These are phyloP conservation scores for Denticeps clupeoides DNA, from an alignment of 2,797 vertebrate species.

Conservation along the genomic window DNA sequence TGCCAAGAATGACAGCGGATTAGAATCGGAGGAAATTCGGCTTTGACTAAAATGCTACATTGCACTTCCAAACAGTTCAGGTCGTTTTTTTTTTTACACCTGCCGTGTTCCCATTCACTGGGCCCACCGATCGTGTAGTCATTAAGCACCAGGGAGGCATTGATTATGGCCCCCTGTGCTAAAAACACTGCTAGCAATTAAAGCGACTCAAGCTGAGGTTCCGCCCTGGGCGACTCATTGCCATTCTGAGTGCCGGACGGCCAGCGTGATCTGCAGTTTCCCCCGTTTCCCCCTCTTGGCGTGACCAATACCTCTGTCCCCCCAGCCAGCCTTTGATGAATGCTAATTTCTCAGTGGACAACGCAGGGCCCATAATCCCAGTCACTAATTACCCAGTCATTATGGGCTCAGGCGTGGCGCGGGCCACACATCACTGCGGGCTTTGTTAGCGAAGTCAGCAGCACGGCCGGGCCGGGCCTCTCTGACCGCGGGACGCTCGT, in stretches of 20 bases:
- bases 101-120: conserved; percentile 20
- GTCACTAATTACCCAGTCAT: conserved; percentile 47
- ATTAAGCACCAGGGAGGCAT: conserved; percentile 31
- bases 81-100: not conserved
- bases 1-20: not conserved
- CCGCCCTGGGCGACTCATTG: conserved; percentile 28
- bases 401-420: conserved; percentile 41
- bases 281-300: conserved; percentile 23
- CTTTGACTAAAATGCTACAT: not conserved
- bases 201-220: conserved; percentile 28
- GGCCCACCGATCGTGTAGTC: conserved; percentile 15
- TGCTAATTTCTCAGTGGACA: conserved; percentile 52
- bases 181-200: conserved; percentile 40
- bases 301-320: conserved; percentile 26
- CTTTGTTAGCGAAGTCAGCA: conserved; percentile 24
- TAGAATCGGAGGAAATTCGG: not conserved
- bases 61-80: not conserved
- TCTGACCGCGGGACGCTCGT: conserved; percentile 1
- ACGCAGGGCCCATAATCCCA: conserved; percentile 40
- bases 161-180: conserved; percentile 27
- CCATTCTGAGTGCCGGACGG: conserved; percentile 25
- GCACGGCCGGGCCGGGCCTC: conserved; percentile 5
- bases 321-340: conserved; percentile 47
- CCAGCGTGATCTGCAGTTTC: too few species aligned
- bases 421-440: conserved; percentile 40